phyloP scores from a whole-genome alignment of 2,797 vertebrate species.

The Hephaestus fuliginosus region DNA sequence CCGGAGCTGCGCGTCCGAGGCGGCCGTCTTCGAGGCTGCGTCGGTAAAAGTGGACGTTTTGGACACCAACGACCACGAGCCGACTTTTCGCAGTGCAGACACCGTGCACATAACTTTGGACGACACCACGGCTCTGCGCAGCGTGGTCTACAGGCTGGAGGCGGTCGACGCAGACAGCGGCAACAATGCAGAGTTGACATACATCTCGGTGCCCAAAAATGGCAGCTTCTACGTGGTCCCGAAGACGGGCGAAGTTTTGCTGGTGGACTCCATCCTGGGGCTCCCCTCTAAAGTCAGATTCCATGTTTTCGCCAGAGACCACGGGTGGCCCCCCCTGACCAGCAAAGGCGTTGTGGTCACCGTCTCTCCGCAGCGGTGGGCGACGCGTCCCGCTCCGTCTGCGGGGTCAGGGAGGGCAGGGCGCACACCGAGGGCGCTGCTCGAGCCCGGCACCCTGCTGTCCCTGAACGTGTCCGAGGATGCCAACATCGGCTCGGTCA shows the following conservation, averaged over 20 bases:
- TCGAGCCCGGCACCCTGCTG: conserved; percentile 72
- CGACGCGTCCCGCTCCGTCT: conserved; percentile 42
- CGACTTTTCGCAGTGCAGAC: conserved; percentile 81
- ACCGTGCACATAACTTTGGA: conserved; percentile 85
- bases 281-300: conserved; percentile 82
- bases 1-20: conserved; percentile 75
- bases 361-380: conserved; percentile 83
- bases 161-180: conserved; percentile 89
- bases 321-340: conserved; percentile 87
- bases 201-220: conserved; percentile 85
- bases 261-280: conserved; percentile 91
- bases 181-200: conserved; percentile 90
- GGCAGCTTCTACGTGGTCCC: conserved; percentile 91
- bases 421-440: conserved; percentile 73
- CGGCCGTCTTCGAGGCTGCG: conserved; percentile 78
- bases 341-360: conserved; percentile 85
- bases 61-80: conserved; percentile 92
- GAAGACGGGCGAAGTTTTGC: conserved; percentile 90
- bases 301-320: conserved; percentile 87
- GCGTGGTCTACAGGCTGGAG: conserved; percentile 84
- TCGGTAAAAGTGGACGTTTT: conserved; percentile 88
- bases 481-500: conserved; percentile 84
- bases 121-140: conserved; percentile 88
- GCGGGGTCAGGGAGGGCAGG: conserved; percentile 48
- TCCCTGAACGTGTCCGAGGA: conserved; percentile 88